These are phyloP conservation scores for Bibio marci DNA, from an alignment of 2,888 invertebrate genomes.

Conservation along the genomic window DNA sequence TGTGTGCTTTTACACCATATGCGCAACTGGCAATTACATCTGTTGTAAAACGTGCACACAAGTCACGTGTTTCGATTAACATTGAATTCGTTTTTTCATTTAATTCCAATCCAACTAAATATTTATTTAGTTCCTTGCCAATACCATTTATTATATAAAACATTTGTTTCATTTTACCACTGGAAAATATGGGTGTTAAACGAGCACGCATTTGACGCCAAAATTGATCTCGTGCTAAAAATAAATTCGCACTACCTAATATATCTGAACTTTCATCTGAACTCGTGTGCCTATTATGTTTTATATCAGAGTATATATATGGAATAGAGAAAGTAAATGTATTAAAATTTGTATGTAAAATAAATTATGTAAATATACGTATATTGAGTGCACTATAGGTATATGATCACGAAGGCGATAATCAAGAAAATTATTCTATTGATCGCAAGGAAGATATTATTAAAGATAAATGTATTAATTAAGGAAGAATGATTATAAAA, in stretches of 20 bases:
- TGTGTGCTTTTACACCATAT: constrained; percentile 23
- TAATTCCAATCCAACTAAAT: neutral
- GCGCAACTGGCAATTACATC: constrained; percentile 26
- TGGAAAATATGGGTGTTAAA: constrained; percentile 31
- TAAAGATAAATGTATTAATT: too few species aligned
- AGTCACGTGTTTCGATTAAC: constrained; percentile 19
- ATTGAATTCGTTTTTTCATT: constrained; percentile 5
- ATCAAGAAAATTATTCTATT: too few species aligned
- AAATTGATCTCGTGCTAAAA: constrained; percentile 26
- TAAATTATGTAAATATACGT: too few species aligned
- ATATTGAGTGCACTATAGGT: too few species aligned
- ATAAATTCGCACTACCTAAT: constrained; percentile 27
- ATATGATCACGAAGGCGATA: too few species aligned
- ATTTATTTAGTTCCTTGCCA: constrained; percentile 5
- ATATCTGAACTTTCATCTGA: constrained; percentile 22
- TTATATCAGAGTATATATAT: too few species aligned
- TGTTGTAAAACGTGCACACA: constrained; percentile 20
- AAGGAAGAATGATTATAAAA: too few species aligned
- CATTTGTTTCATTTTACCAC: constrained; percentile 27
- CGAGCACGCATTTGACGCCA: constrained; percentile 30
- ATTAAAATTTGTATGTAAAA: too few species aligned
- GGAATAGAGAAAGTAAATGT: too few species aligned
- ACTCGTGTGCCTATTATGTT: constrained; percentile 9
- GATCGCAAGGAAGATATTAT: too few species aligned
- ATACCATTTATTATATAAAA: constrained; percentile 23